Evolutionary conservation across 2,888 invertebrate genomes (phyloP).

Genomic region (Oligia strigilis): DNA sequence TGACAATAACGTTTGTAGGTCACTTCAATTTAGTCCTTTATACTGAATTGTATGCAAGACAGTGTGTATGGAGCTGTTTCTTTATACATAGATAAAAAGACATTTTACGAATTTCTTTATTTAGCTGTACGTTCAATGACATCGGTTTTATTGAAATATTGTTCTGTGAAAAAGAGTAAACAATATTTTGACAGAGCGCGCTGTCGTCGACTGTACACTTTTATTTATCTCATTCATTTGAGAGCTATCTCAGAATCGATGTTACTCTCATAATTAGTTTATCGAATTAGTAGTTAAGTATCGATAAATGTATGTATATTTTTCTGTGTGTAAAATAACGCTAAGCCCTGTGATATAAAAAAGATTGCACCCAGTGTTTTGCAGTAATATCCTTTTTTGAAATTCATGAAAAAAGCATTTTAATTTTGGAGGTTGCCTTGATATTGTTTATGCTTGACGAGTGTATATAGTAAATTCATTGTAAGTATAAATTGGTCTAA

Average conservation of each 20-base stretch:
- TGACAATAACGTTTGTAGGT: slow-evolving; percentile 68
- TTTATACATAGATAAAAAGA: slow-evolving; percentile 64
- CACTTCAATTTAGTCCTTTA: slow-evolving; percentile 62
- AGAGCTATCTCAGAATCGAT: slow-evolving; percentile 63
- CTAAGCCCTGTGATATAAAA: slow-evolving; percentile 84
- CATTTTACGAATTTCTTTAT: slow-evolving; percentile 65
- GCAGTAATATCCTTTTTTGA: slow-evolving; percentile 63
- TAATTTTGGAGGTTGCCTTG: slow-evolving; percentile 40
- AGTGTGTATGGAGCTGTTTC: slow-evolving; percentile 57
- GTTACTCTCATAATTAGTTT: slow-evolving; percentile 66
- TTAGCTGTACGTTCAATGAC: slow-evolving; percentile 38
- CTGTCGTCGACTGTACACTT: slow-evolving; percentile 51
- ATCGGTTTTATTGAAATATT: slow-evolving; percentile 24
- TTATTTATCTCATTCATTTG: slow-evolving; percentile 56
- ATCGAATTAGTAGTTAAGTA: slow-evolving; percentile 68
- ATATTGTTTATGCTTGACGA: slow-evolving; percentile 59
- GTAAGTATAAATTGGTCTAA: slow-evolving; percentile 50
- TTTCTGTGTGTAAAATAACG: slow-evolving; percentile 77
- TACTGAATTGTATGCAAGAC: slow-evolving; percentile 56
- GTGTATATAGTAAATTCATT: slow-evolving; percentile 63
- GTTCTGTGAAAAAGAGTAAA: slow-evolving; percentile 6
- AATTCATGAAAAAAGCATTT: slow-evolving; percentile 45
- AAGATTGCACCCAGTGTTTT: slow-evolving; percentile 78
- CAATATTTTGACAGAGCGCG: slow-evolving; percentile 24
- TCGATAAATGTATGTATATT: slow-evolving; percentile 74